Conservation (phyloP, 2,113 vertebrate genomes). For the Lutjanus erythropterus region DNA sequence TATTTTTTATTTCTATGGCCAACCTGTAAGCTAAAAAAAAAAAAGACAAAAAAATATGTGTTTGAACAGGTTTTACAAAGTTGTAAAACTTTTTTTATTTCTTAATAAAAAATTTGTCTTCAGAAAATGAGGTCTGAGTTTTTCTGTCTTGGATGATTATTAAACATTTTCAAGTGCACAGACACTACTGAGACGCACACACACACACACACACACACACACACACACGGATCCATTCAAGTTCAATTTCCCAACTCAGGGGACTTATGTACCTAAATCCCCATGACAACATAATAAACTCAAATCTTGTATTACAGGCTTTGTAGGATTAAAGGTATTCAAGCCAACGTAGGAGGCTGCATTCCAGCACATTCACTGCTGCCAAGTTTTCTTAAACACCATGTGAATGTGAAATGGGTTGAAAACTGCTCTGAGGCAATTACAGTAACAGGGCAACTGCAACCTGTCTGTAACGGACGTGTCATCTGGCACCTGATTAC, state of each 20-base stretch:
- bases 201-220: slow-evolving; percentile 1
- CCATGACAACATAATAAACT: slow-evolving; percentile 50
- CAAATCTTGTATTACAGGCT: slow-evolving; percentile 58
- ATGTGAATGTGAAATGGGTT: background rate
- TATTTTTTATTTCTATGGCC: slow-evolving; percentile 77
- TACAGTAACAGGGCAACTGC: background rate
- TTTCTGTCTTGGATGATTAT: background rate
- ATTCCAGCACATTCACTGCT: slow-evolving; percentile 19
- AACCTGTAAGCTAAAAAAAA: slow-evolving; percentile 68
- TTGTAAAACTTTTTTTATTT: slow-evolving; percentile 82
- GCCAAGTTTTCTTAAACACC: background rate
- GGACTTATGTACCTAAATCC: slow-evolving; percentile 40
- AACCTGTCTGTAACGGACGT: background rate
- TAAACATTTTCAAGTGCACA: background rate
- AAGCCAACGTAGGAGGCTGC: slow-evolving; percentile 10
- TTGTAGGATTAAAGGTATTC: slow-evolving; percentile 22
- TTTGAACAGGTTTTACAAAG: slow-evolving; percentile 79
- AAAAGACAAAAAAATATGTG: slow-evolving; percentile 70
- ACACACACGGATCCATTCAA: slow-evolving; percentile 9
- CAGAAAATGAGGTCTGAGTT: slow-evolving; percentile 56
- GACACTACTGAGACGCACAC: background rate
- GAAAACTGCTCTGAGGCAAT: background rate
- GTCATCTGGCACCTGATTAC: background rate
- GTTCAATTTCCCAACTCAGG: slow-evolving; percentile 45
- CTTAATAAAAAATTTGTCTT: slow-evolving; percentile 84